These are phyloP conservation scores for Huso huso DNA, from an alignment of 2,797 vertebrate genomes.

Conservation along the genomic window DNA sequence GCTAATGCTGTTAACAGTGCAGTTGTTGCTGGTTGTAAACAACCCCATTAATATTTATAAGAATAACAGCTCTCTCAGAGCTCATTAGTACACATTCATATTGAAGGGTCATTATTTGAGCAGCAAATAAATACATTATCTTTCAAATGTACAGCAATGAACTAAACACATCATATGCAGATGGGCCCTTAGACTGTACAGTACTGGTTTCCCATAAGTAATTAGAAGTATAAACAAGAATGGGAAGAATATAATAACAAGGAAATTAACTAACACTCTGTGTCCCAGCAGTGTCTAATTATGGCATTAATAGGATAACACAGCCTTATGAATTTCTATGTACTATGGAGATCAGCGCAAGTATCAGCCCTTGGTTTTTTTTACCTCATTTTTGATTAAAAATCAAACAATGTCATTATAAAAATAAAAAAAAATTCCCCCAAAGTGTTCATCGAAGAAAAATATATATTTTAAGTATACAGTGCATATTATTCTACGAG, in stretches of 20 bases:
- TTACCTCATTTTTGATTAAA: too few species aligned
- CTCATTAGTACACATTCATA: slow-evolving; percentile 31
- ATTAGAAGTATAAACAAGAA: slow-evolving; percentile 18
- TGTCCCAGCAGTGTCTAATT: slow-evolving; percentile 21
- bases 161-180: slow-evolving; percentile 20
- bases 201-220: slow-evolving; percentile 18
- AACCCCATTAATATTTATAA: slow-evolving; percentile 24
- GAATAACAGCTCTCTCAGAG: slow-evolving; percentile 30
- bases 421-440: too few species aligned
- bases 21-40: too few species aligned
- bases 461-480: too few species aligned
- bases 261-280: slow-evolving; percentile 13
- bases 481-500: too few species aligned
- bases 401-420: too few species aligned
- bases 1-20: too few species aligned
- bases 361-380: slow-evolving; percentile 7
- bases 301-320: slow-evolving; percentile 21
- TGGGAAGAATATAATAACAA: slow-evolving; percentile 7
- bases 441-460: too few species aligned
- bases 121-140: slow-evolving; percentile 24
- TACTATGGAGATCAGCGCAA: slow-evolving; percentile 13
- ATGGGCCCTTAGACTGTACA: background rate
- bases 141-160: slow-evolving; percentile 19
- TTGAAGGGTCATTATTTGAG: slow-evolving; percentile 32
- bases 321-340: slow-evolving; percentile 21